phyloP scores from a whole-genome alignment of 2,113 vertebrate genomes.

The Prunella fulvescens region DNA sequence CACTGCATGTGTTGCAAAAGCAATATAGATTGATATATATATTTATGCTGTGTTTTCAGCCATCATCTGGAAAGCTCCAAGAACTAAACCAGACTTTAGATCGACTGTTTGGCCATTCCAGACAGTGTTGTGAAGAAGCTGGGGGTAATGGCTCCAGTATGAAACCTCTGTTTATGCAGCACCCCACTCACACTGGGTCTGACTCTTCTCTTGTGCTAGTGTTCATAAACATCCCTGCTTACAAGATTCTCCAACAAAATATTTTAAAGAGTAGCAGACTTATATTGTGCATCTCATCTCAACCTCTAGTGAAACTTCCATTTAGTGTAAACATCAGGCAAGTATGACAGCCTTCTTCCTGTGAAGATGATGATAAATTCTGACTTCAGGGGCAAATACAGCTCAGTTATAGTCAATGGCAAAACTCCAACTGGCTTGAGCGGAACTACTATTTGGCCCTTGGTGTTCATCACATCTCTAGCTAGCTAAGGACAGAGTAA shows the following conservation, averaged over 20 bases:
- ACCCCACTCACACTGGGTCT: neutral
- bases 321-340: slow-evolving; percentile 19
- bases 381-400: neutral
- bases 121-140: neutral
- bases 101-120: neutral
- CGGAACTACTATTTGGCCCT: slow-evolving; percentile 21
- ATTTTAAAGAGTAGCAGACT: neutral
- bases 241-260: neutral
- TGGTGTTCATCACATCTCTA: neutral
- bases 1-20: neutral
- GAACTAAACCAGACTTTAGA: neutral
- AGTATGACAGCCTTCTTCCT: slow-evolving; percentile 27
- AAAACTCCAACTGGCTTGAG: slow-evolving; percentile 10
- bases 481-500: slow-evolving; percentile 1
- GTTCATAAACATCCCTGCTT: neutral
- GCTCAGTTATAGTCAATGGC: neutral
- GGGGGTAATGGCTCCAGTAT: neutral
- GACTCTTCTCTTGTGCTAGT: neutral
- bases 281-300: neutral
- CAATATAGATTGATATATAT: neutral
- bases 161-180: neutral
- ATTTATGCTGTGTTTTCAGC: neutral
- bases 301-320: slow-evolving; percentile 1
- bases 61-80: neutral
- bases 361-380: neutral